Evolutionary conservation across 2,888 invertebrate genomes (phyloP).

Genomic region (Drosophila lutescens): DNA sequence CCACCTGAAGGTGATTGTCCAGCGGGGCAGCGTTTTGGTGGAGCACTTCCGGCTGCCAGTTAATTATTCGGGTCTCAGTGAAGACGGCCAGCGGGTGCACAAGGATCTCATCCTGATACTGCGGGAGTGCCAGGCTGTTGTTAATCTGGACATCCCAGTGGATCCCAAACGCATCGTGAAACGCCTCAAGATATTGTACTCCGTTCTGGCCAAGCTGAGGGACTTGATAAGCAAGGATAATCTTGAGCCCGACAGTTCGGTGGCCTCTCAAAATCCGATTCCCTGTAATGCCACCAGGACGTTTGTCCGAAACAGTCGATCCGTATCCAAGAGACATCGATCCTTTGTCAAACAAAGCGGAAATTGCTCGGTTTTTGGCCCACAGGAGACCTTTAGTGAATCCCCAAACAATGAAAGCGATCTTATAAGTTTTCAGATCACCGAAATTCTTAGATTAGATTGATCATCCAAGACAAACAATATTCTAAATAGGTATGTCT

Average conservation of each 20-base stretch:
- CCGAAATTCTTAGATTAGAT: conserved; percentile 43
- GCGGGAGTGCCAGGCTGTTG: conserved; percentile 79
- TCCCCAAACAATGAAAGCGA: conserved; percentile 28
- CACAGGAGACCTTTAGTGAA: not conserved
- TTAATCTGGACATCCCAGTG: conserved; percentile 68
- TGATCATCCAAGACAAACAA: conserved; percentile 7
- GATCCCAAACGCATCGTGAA: conserved; percentile 77
- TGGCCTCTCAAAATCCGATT: not conserved
- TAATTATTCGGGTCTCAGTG: conserved; percentile 61
- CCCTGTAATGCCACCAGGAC: conserved; percentile 20
- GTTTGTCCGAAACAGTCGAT: conserved; percentile 9
- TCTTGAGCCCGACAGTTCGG: not conserved
- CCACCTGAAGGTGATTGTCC: conserved; percentile 55
- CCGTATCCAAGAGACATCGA: conserved; percentile 17
- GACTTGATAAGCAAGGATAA: conserved; percentile 54
- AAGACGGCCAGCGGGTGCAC: conserved; percentile 54
- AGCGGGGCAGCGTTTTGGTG: conserved; percentile 77
- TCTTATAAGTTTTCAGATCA: conserved; percentile 56
- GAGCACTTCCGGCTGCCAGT: conserved; percentile 76
- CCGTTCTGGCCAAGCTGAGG: conserved; percentile 77
- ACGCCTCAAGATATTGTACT: conserved; percentile 82
- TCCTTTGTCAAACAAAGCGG: conserved; percentile 17
- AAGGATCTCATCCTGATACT: conserved; percentile 78
- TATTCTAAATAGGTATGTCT: not conserved
- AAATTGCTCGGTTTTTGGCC: not conserved